phyloP scores from a whole-genome alignment of 2,888 invertebrate genomes.

The Orchestes rusci region DNA sequence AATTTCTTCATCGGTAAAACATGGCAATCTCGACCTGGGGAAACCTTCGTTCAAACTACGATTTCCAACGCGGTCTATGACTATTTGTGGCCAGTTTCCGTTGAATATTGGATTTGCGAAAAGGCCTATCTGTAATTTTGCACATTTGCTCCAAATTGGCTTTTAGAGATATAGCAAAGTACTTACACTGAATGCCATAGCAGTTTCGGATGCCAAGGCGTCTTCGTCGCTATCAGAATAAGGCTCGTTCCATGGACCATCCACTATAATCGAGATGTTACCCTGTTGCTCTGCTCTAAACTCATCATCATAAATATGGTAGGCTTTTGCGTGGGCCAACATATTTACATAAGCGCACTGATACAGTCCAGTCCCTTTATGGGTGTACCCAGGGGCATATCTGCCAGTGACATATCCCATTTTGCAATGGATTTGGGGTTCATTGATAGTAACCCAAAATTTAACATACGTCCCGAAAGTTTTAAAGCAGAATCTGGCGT shows the following conservation, averaged over 20 bases:
- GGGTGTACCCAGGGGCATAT: slow-evolving; percentile 5
- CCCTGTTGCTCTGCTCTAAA: slow-evolving; percentile 7
- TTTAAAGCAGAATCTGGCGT: slow-evolving; percentile 45
- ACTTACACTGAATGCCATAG: slow-evolving; percentile 8
- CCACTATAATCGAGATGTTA: slow-evolving; percentile 6
- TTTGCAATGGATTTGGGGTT: slow-evolving; percentile 13
- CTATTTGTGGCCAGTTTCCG: slow-evolving; percentile 60
- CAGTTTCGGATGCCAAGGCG: slow-evolving; percentile 4
- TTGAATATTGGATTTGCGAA: slow-evolving; percentile 52
- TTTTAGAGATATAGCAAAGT: neutral
- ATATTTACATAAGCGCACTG: slow-evolving; percentile 10
- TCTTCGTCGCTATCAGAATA: slow-evolving; percentile 2
- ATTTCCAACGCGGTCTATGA: slow-evolving; percentile 52
- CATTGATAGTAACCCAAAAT: slow-evolving; percentile 19
- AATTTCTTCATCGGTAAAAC: slow-evolving; percentile 54
- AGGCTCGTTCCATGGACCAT: slow-evolving; percentile 5
- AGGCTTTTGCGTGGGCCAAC: slow-evolving; percentile 11
- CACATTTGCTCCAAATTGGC: slow-evolving; percentile 13
- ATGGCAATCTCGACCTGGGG: slow-evolving; percentile 54
- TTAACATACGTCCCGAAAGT: slow-evolving; percentile 42
- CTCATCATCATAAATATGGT: slow-evolving; percentile 14
- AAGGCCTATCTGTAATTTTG: slow-evolving; percentile 24
- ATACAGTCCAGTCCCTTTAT: slow-evolving; percentile 6
- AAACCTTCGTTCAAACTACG: slow-evolving; percentile 46
- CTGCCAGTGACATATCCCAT: neutral